phyloP scores from a whole-genome alignment of 2,797 vertebrate species.

The Gila robusta region DNA sequence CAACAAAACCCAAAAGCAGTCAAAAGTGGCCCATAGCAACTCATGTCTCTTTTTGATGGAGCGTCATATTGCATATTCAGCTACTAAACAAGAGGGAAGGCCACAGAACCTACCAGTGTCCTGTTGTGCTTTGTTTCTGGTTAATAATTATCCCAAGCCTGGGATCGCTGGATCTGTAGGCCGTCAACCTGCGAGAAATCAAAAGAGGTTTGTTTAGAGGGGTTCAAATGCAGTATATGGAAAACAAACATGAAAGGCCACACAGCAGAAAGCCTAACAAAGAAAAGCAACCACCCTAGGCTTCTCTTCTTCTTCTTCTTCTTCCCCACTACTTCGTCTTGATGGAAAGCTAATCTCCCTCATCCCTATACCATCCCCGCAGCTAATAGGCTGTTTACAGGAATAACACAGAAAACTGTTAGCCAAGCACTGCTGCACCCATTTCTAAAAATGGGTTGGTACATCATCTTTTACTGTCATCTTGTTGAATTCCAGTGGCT shows the following conservation, averaged over 20 bases:
- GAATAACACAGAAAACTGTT: slow-evolving; percentile 19
- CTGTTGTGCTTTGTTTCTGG: slow-evolving; percentile 63
- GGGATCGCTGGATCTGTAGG: slow-evolving; percentile 61
- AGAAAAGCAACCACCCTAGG: slow-evolving; percentile 5
- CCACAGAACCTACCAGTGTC: slow-evolving; percentile 73
- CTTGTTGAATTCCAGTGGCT: slow-evolving; percentile 15
- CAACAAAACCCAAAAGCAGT: not conserved
- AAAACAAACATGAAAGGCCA: slow-evolving; percentile 70
- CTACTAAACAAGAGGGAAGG: slow-evolving; percentile 34
- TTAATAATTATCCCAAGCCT: slow-evolving; percentile 73
- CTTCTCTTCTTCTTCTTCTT: slow-evolving; percentile 8
- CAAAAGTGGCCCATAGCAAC: not conserved
- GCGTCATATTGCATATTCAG: not conserved
- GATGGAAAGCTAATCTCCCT: slow-evolving; percentile 33
- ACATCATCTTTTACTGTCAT: slow-evolving; percentile 22
- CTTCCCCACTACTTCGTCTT: slow-evolving; percentile 18
- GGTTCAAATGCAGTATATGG: slow-evolving; percentile 52
- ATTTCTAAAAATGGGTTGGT: slow-evolving; percentile 8
- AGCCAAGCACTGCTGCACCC: slow-evolving; percentile 15
- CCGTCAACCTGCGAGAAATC: slow-evolving; percentile 71
- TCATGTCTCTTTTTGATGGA: not conserved
- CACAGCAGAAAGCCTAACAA: slow-evolving; percentile 63
- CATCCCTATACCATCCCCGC: slow-evolving; percentile 19
- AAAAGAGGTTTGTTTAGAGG: slow-evolving; percentile 69
- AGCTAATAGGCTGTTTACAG: slow-evolving; percentile 21